These are phyloP conservation scores for Geococcyx californianus DNA, from an alignment of 2,113 vertebrate species.

Conservation along the genomic window DNA sequence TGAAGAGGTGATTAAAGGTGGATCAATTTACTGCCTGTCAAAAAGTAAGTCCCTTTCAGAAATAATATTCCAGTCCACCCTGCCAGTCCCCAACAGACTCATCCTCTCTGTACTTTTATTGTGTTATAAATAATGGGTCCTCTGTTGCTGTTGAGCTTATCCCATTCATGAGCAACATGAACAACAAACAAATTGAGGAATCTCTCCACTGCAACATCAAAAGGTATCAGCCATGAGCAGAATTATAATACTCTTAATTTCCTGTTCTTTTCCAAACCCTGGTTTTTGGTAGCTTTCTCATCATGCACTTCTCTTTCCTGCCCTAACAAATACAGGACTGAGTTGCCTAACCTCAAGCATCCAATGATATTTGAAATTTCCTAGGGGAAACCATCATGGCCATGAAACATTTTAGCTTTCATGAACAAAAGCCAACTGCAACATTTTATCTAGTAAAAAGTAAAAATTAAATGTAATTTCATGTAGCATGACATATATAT, in stretches of 20 bases:
- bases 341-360: background rate
- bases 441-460: background rate
- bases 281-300: background rate
- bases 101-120: background rate
- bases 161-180: background rate
- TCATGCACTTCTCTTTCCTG: accelerated
- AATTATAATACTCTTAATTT: background rate
- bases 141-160: background rate
- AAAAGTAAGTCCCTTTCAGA: background rate
- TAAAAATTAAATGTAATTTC: background rate
- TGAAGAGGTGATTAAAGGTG: background rate
- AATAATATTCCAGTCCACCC: background rate
- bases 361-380: background rate
- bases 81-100: background rate
- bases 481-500: background rate
- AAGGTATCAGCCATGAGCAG: background rate
- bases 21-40: background rate
- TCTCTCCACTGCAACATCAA: background rate
- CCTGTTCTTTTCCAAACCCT: background rate
- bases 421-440: background rate
- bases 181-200: background rate
- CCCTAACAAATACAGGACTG: background rate
- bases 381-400: background rate
- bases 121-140: background rate
- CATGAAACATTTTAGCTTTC: background rate